Base-by-base conservation (phyloP, 2,113 vertebrate genomes). In the Elephas maximus region DNA sequence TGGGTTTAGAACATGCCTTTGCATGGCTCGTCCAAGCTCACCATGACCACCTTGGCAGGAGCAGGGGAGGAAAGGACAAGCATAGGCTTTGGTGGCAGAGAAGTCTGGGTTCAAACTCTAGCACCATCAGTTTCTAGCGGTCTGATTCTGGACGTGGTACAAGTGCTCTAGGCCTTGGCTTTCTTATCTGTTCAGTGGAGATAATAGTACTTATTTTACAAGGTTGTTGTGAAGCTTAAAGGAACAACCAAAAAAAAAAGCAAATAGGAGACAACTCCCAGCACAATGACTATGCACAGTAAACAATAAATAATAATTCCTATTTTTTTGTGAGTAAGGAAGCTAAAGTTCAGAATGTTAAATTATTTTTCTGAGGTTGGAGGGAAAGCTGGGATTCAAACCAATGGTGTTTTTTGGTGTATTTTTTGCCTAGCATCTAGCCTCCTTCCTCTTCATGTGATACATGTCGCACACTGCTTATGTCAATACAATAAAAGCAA, bases 21-120 rank as follows among this genome's bases (percentile, higher is more conserved):
- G 6, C 8, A 0, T 0, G 37, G 91, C 45, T 57, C 45, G 53
- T 15, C 0, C 12, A 20, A 0, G 1, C 37, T 71, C 44, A 21
- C 69, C 62, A 11, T 1, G 0, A 18, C 41, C 76, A 24, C 15
- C 6, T 6, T 0, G 11, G 26, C 21, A 79, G 85, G 84, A n/a
- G 20, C 60, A 17, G 37, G 60, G 33, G 5, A 45, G 65, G 44
- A 65, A 21, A 67, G 30, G 53, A 33, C 26, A 71, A 63, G 3
- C 28, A n/a, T 6, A 0, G 7, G n/a, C 28, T 48, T 26, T 17
- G 33, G 69, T 0, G 3, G 63, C 21, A 51, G 44, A 41, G 44
- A 41, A 33, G 65, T 53, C 24, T 20, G 26, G 67, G 48, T 21
- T 74, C 71, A 33, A 41, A 62, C 28, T 53, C 77, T 5, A 83